These are phyloP conservation scores for Panonychus citri DNA, from an alignment of 1,140 invertebrate genomes.

Conservation along the genomic window DNA sequence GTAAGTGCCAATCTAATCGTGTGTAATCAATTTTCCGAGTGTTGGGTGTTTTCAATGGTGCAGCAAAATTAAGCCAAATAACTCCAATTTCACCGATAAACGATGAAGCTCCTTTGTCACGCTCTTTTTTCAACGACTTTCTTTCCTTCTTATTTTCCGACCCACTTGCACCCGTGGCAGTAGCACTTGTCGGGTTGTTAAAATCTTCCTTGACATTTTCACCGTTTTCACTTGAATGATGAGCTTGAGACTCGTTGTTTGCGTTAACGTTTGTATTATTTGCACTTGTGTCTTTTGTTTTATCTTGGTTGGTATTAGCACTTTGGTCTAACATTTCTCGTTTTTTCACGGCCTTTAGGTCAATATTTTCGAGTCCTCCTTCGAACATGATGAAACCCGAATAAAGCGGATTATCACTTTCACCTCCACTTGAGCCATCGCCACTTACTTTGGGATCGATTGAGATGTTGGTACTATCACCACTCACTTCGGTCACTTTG, in stretches of 20 bases:
- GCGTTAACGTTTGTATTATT: too few relatives aligned
- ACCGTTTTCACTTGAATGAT: too few relatives aligned
- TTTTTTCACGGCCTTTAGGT: constrained; percentile 48
- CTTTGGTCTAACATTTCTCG: constrained; percentile 28
- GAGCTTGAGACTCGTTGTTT: too few relatives aligned
- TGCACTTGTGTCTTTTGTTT: too few relatives aligned
- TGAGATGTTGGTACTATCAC: not conserved
- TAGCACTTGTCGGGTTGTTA: too few relatives aligned
- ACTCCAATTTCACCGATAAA: constrained; percentile 52
- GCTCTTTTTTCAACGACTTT: constrained; percentile 10
- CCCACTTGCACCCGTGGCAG: too few relatives aligned
- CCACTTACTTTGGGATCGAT: not conserved
- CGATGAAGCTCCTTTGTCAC: constrained; percentile 19
- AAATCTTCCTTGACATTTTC: too few relatives aligned
- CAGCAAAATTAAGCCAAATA: constrained; percentile 92
- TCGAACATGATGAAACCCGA: constrained; percentile 87
- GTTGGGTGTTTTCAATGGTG: constrained; percentile 74
- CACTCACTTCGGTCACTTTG: too few relatives aligned
- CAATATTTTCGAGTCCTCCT: constrained; percentile 71
- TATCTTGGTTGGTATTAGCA: constrained; percentile 20
- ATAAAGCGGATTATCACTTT: not conserved
- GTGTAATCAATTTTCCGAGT: constrained; percentile 86
- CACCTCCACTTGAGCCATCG: not conserved
- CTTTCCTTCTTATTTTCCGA: constrained; percentile 4
- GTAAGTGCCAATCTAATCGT: constrained; percentile 77